Conservation (phyloP, 2,888 invertebrate species). For the Andrena chrysosceles region DNA sequence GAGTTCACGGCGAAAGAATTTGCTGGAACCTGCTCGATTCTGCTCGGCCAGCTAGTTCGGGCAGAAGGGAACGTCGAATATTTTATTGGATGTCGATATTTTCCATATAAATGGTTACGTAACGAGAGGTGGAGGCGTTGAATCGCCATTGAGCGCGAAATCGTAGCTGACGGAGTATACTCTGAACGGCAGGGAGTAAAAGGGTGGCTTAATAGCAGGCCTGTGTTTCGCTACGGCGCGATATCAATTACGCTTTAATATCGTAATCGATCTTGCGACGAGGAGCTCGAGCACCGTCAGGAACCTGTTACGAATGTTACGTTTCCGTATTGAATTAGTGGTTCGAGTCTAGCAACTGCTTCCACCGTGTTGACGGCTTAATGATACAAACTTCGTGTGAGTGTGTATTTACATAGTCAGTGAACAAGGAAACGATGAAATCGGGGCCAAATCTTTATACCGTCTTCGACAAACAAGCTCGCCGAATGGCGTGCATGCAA, state of each 20-base stretch:
- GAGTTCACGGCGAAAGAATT: background rate
- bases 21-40: background rate
- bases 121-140: background rate
- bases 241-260: conserved; percentile 56
- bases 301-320: background rate
- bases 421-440: too few species aligned
- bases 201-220: conserved; percentile 35
- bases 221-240: conserved; percentile 37
- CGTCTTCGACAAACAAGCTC: background rate
- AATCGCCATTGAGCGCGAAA: background rate
- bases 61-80: background rate
- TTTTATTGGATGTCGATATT: background rate
- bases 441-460: background rate
- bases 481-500: background rate
- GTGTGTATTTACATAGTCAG: background rate
- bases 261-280: conserved; percentile 14
- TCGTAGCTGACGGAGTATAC: background rate
- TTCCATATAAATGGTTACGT: background rate
- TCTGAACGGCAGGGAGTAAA: conserved; percentile 6
- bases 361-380: background rate
- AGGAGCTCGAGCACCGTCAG: background rate
- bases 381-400: background rate
- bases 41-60: background rate
- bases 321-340: background rate
- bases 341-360: background rate